Base-by-base conservation (phyloP, 1,140 invertebrate genomes). In the Copidosoma floridanum region DNA sequence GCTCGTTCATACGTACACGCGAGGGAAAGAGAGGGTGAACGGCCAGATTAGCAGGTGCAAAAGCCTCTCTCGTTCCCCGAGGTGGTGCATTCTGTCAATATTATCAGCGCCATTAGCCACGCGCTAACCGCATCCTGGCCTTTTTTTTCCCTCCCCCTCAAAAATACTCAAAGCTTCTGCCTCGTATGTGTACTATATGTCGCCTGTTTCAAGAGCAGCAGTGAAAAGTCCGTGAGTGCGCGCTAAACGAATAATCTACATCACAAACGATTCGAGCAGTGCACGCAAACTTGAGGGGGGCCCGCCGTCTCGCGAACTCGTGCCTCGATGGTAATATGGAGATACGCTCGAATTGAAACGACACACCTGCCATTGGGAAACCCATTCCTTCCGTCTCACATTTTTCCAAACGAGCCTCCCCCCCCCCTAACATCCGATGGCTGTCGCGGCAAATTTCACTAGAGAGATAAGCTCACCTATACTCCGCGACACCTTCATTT, bases 51-150 rank as follows among this genome's bases (percentile, higher is more conserved):
- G 32, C 32, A 54, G 51, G 51, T 54, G 58, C 35, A 53, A 47
- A 54, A 54, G 27, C 16, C 43, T 47, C 24, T n/a, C n/a, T n/a
- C n/a, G n/a, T n/a, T n/a, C n/a, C n/a, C n/a, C n/a, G n/a, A n/a
- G n/a, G n/a, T n/a, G n/a, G n/a, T 59, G 57, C 58, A 60, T 60
- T 60, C 23, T 54, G 43, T 60, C 51, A 60, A 60, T 60, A 60
- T 60, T 52, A 60, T 60, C 43, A 54, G 40, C 50, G 54, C 52
- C 63, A 61, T 68, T 68, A 66, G 58, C 41, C 27, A 7, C 38
- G 14, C 23, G 57, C 54, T 48, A 16, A 43, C 26, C 24, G 37
- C 46, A 43, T 21, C 43, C 0, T 40, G 14, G 46, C 18, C 27
- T 20, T 21, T 32, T 8, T 11, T 24, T 46, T 14, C n/a, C 29